These are phyloP conservation scores for Passer domesticus DNA, from an alignment of 2,113 vertebrate genomes.

Conservation along the genomic window DNA sequence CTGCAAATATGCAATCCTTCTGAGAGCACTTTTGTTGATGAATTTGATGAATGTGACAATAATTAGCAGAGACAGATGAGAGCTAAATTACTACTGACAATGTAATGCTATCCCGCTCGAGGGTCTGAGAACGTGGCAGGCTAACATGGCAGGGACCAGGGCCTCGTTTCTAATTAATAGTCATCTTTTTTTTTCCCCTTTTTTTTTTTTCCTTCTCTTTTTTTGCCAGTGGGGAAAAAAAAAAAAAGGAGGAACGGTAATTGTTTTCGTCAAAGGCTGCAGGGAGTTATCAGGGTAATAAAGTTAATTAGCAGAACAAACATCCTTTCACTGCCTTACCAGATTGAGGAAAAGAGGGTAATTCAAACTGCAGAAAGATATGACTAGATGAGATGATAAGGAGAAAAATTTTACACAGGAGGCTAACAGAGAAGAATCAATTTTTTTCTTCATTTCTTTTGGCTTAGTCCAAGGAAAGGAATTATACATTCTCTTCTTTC, in stretches of 20 bases:
- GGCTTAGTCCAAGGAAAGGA: slow-evolving; percentile 48
- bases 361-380: slow-evolving; percentile 88
- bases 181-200: not conserved
- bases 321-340: slow-evolving; percentile 87
- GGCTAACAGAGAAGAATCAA: slow-evolving; percentile 77
- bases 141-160: slow-evolving; percentile 85
- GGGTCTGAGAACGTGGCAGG: slow-evolving; percentile 90
- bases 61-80: slow-evolving; percentile 99
- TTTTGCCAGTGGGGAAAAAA: slow-evolving; percentile 66
- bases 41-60: slow-evolving; percentile 99
- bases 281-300: slow-evolving; percentile 99
- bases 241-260: slow-evolving; percentile 84
- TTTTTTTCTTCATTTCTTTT: slow-evolving; percentile 73
- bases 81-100: slow-evolving; percentile 99
- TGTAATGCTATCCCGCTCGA: slow-evolving; percentile 96
- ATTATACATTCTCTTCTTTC: slow-evolving; percentile 62
- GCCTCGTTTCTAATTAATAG: slow-evolving; percentile 91
- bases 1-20: slow-evolving; percentile 97
- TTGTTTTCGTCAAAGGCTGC: slow-evolving; percentile 99
- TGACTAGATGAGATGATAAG: slow-evolving; percentile 84
- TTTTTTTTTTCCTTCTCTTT: slow-evolving; percentile 55
- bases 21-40: slow-evolving; percentile 99
- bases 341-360: slow-evolving; percentile 86
- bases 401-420: slow-evolving; percentile 80
- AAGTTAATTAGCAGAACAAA: slow-evolving; percentile 99